Evolutionary conservation across 2,113 vertebrate genomes (phyloP), one percentile per base, ranked within the genome.

Genomic region (Calcarius ornatus): DNA sequence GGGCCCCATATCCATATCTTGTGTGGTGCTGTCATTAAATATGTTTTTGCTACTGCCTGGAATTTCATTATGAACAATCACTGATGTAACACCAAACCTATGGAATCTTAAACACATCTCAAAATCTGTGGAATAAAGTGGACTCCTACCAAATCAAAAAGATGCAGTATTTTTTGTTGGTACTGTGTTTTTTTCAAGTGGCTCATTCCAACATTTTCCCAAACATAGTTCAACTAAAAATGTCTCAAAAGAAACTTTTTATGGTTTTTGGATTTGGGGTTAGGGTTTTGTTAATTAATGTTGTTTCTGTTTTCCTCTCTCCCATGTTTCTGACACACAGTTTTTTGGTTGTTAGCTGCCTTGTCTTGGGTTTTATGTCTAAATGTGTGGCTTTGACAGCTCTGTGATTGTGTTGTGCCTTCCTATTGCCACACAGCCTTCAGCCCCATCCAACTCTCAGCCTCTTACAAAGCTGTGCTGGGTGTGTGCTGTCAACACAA

Each of bases 61-160:
- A 96, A 77, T 98, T 97, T 97, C 95, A 97, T 98, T 97, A 95
- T 95, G 91, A 97, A 69, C 95, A 68, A 91, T 97, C 97, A 97
- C 92, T 94, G 92, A 97, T 96, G 94, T 96, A 96, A 97, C 81
- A 91, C 51, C 96, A 97, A 96, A 94, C 90, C 93, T 96, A 81
- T 80, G 87, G 97, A 97, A 97, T 97, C 88, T 95, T 93, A 97
- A 98, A 96, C 79, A 94, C 24, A 23, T 92, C 94, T 97, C 97
- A 96, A 97, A 96, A 93, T 86, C 85, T 80, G 47, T 93, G 90
- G 71, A 96, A 95, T 90, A 95, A 96, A 91, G 63, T 87, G 81
- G 87, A 78, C 35, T 97, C 54, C 66, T 79, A 94, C 68, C 43
- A 95, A 96, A 96, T 88, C 72, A 95, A 94, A 97, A 96, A 42